Evolutionary conservation across 2,888 invertebrate genomes (phyloP).

Genomic region (Cephalotes varians): DNA sequence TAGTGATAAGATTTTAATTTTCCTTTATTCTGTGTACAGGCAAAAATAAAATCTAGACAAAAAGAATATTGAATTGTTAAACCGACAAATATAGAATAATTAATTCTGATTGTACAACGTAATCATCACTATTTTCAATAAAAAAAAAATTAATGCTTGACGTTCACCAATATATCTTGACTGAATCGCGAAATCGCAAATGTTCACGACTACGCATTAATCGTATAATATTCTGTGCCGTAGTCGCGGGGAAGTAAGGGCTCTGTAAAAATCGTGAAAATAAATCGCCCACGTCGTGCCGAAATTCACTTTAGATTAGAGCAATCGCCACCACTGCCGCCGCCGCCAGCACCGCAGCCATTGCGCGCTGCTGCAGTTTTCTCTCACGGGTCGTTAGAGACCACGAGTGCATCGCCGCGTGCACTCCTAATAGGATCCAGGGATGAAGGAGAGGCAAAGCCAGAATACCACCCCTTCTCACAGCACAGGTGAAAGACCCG

Average conservation of each 20-base stretch:
- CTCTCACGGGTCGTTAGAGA: slow-evolving; percentile 79
- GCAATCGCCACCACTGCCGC: slow-evolving; percentile 49
- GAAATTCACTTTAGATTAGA: slow-evolving; percentile 82
- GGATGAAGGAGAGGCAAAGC: slow-evolving; percentile 54
- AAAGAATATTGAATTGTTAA: not conserved
- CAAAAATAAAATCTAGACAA: not conserved
- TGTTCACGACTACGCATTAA: slow-evolving; percentile 31
- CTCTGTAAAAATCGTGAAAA: slow-evolving; percentile 70
- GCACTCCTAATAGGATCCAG: slow-evolving; percentile 77
- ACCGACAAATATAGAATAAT: not conserved
- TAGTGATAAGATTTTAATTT: not conserved
- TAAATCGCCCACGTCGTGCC: slow-evolving; percentile 74
- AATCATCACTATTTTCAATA: not conserved
- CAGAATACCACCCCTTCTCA: slow-evolving; percentile 37
- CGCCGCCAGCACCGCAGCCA: slow-evolving; percentile 52
- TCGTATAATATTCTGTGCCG: slow-evolving; percentile 20
- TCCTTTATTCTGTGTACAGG: not conserved
- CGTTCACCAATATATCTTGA: not conserved
- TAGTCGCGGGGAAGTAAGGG: not conserved
- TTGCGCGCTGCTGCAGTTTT: slow-evolving; percentile 76
- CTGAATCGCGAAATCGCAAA: slow-evolving; percentile 29
- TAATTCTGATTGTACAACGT: slow-evolving; percentile 1
- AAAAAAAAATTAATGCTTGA: not conserved
- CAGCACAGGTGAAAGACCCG: slow-evolving; percentile 33
- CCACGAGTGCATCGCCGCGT: slow-evolving; percentile 74